phyloP scores from a whole-genome alignment of 2,113 vertebrate genomes.

The Pseudolaguvia tuberculata region DNA sequence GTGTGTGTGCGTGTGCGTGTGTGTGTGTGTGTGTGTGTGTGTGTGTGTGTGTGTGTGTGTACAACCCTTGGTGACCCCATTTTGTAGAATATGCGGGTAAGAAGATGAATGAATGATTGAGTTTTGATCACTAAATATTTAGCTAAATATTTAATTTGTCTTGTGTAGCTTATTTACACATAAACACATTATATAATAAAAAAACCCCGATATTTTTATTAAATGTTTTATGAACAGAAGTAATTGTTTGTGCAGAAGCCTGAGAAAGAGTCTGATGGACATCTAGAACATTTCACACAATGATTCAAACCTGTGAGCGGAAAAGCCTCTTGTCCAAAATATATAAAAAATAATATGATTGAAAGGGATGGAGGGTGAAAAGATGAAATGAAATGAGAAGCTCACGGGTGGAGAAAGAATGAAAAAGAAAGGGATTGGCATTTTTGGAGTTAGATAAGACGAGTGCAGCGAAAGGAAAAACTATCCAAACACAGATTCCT shows the following conservation, averaged over 20 bases:
- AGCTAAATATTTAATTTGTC: no score
- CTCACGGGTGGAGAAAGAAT: slow-evolving; percentile 48
- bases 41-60: no score
- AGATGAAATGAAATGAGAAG: slow-evolving; percentile 20
- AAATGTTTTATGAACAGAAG: neutral
- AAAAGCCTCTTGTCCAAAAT: neutral
- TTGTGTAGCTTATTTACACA: neutral
- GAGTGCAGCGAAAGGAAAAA: slow-evolving; percentile 63
- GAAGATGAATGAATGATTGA: no score
- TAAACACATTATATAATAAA: no score
- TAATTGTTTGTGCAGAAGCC: neutral
- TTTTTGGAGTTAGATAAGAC: slow-evolving; percentile 74
- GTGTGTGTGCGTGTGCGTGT: no score
- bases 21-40: no score
- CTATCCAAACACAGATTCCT: slow-evolving; percentile 55
- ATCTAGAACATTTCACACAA: neutral
- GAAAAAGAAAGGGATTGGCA: slow-evolving; percentile 55
- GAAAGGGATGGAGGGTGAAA: no score
- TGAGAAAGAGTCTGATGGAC: no score
- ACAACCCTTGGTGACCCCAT: no score
- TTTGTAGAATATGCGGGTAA: no score
- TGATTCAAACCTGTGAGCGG: neutral
- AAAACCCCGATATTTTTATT: neutral
- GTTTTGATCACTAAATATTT: no score
- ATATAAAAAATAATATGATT: neutral